Evolutionary conservation across 1,140 invertebrate genomes (phyloP), one percentile per base, ranked within the genome.

Genomic region (Bombus turneri): DNA sequence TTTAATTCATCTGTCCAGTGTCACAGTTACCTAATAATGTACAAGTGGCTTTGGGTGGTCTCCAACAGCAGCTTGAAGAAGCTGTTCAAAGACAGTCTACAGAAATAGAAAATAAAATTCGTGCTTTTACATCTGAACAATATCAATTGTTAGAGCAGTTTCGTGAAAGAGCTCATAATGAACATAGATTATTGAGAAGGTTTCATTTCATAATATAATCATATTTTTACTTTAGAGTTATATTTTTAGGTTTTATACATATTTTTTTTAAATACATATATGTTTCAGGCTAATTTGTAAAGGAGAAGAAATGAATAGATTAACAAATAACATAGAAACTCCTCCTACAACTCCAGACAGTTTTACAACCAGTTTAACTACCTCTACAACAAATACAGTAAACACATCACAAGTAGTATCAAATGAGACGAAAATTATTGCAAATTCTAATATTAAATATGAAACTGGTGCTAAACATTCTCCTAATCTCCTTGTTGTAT

Each of bases 101-200:
- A 39, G 86, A 91, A n/a, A 93, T 95, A 72, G 96, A 96, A 88
- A 94, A 96, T 86, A 95, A 94, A 90, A 96, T 96, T 85, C 94
- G 95, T 72, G 87, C 90, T 74, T 96, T 93, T 83, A 95, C 95
- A 25, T 94, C 95, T 62, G 92, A 96, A 79, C 96, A 96, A 84
- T 95, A 96, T 93, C 93, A 94, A 59, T 87, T 93, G 68, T 90
- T 96, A 62, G 95, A 96, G 77, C 90, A 94, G 53, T 95, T 95
- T 86, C 93, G 95, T 43, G 95, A 96, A 79, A 93, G 92, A 79
- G 95, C 94, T 62, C 95, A 95, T 83, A 93, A 91, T 41, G 96
- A 96, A 90, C 95, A 96, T 92, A 92, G 93, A 77, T 39, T 94
- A 79, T 93, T 96, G 81, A 93, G 92, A 82, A 95, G 93, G 95